These are phyloP conservation scores for Rhingia rostrata DNA, from an alignment of 2,888 invertebrate genomes.

Conservation along the genomic window DNA sequence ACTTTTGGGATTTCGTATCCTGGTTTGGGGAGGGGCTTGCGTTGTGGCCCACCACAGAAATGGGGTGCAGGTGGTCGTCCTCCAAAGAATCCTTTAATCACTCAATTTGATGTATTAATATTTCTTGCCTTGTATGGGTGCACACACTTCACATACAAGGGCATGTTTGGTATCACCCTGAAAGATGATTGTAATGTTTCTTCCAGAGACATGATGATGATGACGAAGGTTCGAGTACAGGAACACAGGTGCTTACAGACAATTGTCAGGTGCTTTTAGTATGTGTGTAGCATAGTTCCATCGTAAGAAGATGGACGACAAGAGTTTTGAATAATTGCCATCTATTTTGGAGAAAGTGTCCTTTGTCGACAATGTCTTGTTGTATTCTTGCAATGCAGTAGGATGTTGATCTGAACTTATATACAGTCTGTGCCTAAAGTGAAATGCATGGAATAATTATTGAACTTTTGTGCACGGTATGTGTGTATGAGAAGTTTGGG, in stretches of 20 bases:
- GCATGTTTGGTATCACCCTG: slow-evolving; percentile 23
- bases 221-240: slow-evolving; percentile 33
- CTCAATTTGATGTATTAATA: slow-evolving; percentile 63
- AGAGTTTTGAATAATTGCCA: slow-evolving; percentile 70
- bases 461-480: slow-evolving; percentile 45
- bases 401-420: slow-evolving; percentile 1
- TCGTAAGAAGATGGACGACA: slow-evolving; percentile 54
- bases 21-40: background rate
- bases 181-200: slow-evolving; percentile 47
- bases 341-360: slow-evolving; percentile 45
- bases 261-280: slow-evolving; percentile 13
- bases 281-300: slow-evolving; percentile 5
- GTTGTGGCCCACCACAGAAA: background rate
- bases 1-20: slow-evolving; percentile 26
- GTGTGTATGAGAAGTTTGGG: background rate
- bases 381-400: slow-evolving; percentile 4
- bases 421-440: slow-evolving; percentile 22
- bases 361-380: slow-evolving; percentile 28
- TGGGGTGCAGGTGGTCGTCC: background rate
- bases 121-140: slow-evolving; percentile 27
- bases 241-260: slow-evolving; percentile 40
- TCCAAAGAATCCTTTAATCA: slow-evolving; percentile 38
- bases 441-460: slow-evolving; percentile 67
- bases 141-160: slow-evolving; percentile 1
- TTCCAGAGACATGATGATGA: slow-evolving; percentile 17